Evolutionary conservation across 2,888 invertebrate species (phyloP), one percentile per base, ranked within the genome.

Genomic region (Mechanitis messenoides): DNA sequence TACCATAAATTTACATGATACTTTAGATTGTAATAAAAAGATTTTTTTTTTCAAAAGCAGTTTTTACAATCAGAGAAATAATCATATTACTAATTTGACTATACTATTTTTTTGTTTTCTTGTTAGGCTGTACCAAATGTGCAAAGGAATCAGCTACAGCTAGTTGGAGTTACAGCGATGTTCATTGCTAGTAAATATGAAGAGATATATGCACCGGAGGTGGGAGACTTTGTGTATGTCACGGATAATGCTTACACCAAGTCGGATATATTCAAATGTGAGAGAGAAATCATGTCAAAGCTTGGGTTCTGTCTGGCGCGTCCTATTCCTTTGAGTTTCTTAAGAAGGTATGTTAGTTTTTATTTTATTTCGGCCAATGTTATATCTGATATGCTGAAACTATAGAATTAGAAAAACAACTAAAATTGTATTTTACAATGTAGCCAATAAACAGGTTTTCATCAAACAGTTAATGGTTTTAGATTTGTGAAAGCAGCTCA

Each of bases 131-230:
- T 91, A 45, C 90, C 90, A 55, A 91, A 91, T 28, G 92, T 95
- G 42, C 91, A 92, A 59, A 92, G 93, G 68, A 93, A 92, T 68
- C 92, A 93, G 71, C 90, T 98, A 63, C 98, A 98, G 79, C 87
- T 98, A 67, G 95, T 98, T 11, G 98, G 98, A 3, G 94, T 96
- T 1, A 94, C 97, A 0, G 94, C 97, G 0, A 93, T 98, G 91
- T 94, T 97, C 74, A 93, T 98, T 59, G 98, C 98, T 0, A 93
- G 95, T 75, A 99, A 99, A 83, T 98, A 97, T 76, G 98, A 99
- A 85, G 99, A 99, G 89, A 94, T 97, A 75, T 97, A 94, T 75
- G 92, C 95, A 1, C 97, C 98, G 0, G 95, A 96, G 54, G 92
- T 97, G 33, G 90, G 86, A 5, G 98, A 99, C 84, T 98, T 98